Percentiles rank a stretch among this genome's conserved stretches.
Conservation (phyloP, 2,113 vertebrate species). For the Periophthalmus modestus region DNA sequence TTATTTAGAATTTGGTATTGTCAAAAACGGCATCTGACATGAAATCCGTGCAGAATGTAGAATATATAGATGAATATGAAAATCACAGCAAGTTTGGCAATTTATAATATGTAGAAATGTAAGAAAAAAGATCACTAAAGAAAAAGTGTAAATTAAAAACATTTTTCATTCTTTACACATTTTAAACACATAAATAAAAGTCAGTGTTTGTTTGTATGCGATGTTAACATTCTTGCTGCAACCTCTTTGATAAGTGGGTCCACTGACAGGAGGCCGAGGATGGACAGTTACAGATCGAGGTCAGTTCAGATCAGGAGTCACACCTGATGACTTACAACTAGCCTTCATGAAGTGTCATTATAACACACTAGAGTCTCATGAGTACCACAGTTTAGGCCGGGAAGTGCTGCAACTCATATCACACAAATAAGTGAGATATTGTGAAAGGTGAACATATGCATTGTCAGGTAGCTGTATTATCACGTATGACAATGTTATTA, state of each 20-base stretch:
- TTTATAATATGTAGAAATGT: background rate
- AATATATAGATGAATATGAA: too few relatives aligned
- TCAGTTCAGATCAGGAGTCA: slow-evolving; percentile 24
- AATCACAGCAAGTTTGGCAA: background rate
- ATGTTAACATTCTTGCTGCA: slow-evolving; percentile 66
- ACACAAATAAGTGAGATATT: too few relatives aligned
- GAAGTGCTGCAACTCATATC: slow-evolving; percentile 7
- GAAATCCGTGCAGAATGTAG: background rate
- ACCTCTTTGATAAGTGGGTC: slow-evolving; percentile 56
- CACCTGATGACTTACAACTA: slow-evolving; percentile 47
- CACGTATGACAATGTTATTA: too few relatives aligned
- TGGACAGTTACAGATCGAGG: slow-evolving; percentile 51
- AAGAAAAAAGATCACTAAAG: too few relatives aligned
- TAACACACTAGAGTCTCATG: slow-evolving; percentile 50
- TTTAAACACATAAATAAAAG: background rate
- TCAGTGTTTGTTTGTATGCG: slow-evolving; percentile 6
- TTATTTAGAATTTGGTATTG: too few relatives aligned
- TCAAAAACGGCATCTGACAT: too few relatives aligned
- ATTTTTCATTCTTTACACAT: background rate
- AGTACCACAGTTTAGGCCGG: slow-evolving; percentile 39
- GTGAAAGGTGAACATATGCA: background rate
- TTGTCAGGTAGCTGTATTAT: too few relatives aligned
- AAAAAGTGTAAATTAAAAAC: too few relatives aligned
- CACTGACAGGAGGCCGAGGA: slow-evolving; percentile 50
- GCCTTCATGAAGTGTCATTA: slow-evolving; percentile 31